These are phyloP conservation scores for Adelges cooleyi DNA, from an alignment of 1,140 invertebrate genomes.

Conservation along the genomic window DNA sequence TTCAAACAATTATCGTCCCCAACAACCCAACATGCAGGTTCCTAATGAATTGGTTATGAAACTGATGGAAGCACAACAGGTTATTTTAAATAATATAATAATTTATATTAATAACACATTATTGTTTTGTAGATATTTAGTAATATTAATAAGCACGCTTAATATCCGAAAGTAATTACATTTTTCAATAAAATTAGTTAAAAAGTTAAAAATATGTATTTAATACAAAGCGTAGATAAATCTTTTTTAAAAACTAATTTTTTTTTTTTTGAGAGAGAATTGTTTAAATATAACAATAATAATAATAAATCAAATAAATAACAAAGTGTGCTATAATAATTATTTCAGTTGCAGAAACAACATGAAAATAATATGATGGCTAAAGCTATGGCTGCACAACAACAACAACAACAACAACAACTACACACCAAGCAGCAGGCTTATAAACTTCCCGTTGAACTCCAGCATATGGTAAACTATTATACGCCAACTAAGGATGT, in stretches of 20 bases:
- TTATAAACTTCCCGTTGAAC: slow-evolving; percentile 44
- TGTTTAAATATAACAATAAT: neutral
- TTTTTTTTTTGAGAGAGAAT: neutral
- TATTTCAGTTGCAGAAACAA: slow-evolving; percentile 27
- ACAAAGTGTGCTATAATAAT: no score
- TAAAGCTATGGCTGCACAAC: slow-evolving; percentile 19
- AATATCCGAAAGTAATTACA: no score
- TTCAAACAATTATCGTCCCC: slow-evolving; percentile 9
- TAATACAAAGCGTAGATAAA: neutral
- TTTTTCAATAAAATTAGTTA: no score
- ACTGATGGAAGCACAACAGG: slow-evolving; percentile 43
- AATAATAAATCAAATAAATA: neutral
- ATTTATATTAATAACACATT: no score
- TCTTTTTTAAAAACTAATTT: neutral
- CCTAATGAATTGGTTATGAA: slow-evolving; percentile 44
- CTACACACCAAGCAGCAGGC: slow-evolving; percentile 16
- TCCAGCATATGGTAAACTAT: slow-evolving; percentile 45
- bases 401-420: slow-evolving; percentile 25
- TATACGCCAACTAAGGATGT: slow-evolving; percentile 45
- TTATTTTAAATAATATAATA: slow-evolving; percentile 28
- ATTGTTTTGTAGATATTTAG: no score
- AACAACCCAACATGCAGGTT: slow-evolving; percentile 33
- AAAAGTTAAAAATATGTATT: neutral
- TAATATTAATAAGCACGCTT: no score
- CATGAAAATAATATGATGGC: slow-evolving; percentile 11